These are phyloP conservation scores for Eledone cirrhosa DNA, from an alignment of 2,888 invertebrate genomes.

Conservation along the genomic window DNA sequence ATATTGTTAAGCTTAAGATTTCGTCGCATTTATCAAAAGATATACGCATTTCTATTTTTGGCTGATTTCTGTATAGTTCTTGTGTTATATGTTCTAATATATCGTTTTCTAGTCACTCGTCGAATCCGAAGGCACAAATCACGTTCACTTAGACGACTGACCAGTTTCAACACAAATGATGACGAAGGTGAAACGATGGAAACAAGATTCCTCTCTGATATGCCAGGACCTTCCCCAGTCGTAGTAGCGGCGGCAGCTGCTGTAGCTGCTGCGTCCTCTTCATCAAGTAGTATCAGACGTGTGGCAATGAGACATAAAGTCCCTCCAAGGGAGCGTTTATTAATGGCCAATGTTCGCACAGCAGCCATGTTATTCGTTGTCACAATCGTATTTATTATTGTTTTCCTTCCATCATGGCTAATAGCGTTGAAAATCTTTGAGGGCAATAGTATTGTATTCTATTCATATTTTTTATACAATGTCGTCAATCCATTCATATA, in stretches of 20 bases:
- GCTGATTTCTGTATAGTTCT: constrained; percentile 50
- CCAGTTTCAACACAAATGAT: constrained; percentile 26
- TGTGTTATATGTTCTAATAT: constrained; percentile 58
- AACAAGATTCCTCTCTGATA: constrained; percentile 38
- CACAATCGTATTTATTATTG: constrained; percentile 62
- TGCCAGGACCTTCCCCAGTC: constrained; percentile 11
- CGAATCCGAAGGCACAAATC: constrained; percentile 35
- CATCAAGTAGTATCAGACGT: constrained; percentile 12
- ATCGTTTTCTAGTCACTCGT: constrained; percentile 50
- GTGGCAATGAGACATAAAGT: constrained; percentile 21
- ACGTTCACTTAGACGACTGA: neutral
- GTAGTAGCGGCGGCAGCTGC: constrained; percentile 14
- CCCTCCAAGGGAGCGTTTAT: constrained; percentile 41
- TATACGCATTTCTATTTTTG: constrained; percentile 48
- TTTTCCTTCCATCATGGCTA: constrained; percentile 62
- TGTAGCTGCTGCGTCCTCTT: constrained; percentile 8
- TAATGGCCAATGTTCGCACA: constrained; percentile 60
- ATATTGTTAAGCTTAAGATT: constrained; percentile 40
- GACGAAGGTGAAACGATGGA: constrained; percentile 28
- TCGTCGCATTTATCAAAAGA: constrained; percentile 43
- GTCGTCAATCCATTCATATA: constrained; percentile 65
- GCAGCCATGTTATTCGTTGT: constrained; percentile 66
- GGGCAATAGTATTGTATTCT: constrained; percentile 55
- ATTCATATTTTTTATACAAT: constrained; percentile 64
- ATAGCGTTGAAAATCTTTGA: constrained; percentile 52